These are phyloP conservation scores for Chlorops oryzae DNA, from an alignment of 1,140 invertebrate genomes.

Conservation along the genomic window DNA sequence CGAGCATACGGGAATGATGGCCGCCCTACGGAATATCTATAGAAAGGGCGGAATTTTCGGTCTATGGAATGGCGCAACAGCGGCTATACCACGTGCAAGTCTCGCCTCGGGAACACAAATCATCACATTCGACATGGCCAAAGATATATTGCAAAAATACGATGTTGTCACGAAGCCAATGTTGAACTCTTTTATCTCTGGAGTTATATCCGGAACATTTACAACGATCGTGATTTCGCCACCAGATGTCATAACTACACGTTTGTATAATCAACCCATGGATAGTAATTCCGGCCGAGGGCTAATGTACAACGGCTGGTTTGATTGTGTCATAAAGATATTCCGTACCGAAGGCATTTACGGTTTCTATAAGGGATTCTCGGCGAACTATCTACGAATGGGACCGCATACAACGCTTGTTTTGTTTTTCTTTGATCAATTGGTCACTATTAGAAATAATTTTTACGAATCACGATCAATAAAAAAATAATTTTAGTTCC, in stretches of 20 bases:
- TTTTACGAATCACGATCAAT: too few species aligned
- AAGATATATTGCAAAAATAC: slow-evolving; percentile 51
- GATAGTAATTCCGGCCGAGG: slow-evolving; percentile 63
- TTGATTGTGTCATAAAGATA: slow-evolving; percentile 74
- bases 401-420: slow-evolving; percentile 81
- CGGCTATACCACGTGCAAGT: slow-evolving; percentile 68
- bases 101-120: slow-evolving; percentile 80
- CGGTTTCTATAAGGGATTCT: slow-evolving; percentile 82
- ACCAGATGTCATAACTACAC: slow-evolving; percentile 81
- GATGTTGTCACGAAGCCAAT: slow-evolving; percentile 55
- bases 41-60: slow-evolving; percentile 64
- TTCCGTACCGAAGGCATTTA: slow-evolving; percentile 64
- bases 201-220: slow-evolving; percentile 71
- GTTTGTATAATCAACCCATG: slow-evolving; percentile 83
- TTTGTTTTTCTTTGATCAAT: slow-evolving; percentile 78
- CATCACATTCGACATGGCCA: slow-evolving; percentile 66
- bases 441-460: slow-evolving; percentile 47
- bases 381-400: slow-evolving; percentile 74
- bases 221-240: slow-evolving; percentile 79
- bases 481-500: too few species aligned
- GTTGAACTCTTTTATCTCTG: slow-evolving; percentile 64
- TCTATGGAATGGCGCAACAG: slow-evolving; percentile 70
- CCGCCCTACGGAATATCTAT: slow-evolving; percentile 65
- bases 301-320: slow-evolving; percentile 63
- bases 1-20: slow-evolving; percentile 59